Evolutionary conservation across 2,888 invertebrate species (phyloP).

Genomic region (Homarus gammarus): DNA sequence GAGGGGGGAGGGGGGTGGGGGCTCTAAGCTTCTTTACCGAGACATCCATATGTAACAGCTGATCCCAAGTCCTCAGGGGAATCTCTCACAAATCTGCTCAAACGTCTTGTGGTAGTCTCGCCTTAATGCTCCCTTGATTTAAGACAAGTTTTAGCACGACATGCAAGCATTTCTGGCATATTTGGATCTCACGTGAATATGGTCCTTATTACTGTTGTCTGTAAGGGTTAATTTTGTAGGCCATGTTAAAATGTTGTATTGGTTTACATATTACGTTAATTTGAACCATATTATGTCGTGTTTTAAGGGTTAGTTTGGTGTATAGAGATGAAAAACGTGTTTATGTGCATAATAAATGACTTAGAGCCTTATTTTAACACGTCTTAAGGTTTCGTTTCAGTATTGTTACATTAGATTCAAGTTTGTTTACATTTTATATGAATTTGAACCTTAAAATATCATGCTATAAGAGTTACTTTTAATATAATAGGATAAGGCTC

Average conservation of each 20-base stretch:
- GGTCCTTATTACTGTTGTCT: neutral
- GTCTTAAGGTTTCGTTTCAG: neutral
- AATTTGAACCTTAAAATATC: neutral
- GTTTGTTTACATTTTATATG: neutral
- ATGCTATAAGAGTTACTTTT: no score
- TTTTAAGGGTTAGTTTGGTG: no score
- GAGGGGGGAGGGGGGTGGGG: neutral
- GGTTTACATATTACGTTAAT: no score
- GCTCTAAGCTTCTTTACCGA: slow-evolving; percentile 21
- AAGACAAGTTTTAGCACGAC: neutral
- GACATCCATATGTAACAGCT: slow-evolving; percentile 38
- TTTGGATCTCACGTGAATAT: neutral
- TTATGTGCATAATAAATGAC: no score
- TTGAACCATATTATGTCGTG: no score
- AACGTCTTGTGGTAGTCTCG: neutral
- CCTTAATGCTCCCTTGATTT: neutral
- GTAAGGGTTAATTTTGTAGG: no score
- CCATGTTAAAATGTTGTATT: no score
- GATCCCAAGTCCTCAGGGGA: slow-evolving; percentile 20
- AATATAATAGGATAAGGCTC: no score
- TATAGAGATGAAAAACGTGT: no score
- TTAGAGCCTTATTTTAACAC: neutral
- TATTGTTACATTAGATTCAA: neutral
- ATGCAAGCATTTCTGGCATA: neutral
- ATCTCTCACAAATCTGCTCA: slow-evolving; percentile 24